Base-by-base conservation (phyloP, 35 echinoderm and acorn worm species). In the Nesometra sesokonis region DNA sequence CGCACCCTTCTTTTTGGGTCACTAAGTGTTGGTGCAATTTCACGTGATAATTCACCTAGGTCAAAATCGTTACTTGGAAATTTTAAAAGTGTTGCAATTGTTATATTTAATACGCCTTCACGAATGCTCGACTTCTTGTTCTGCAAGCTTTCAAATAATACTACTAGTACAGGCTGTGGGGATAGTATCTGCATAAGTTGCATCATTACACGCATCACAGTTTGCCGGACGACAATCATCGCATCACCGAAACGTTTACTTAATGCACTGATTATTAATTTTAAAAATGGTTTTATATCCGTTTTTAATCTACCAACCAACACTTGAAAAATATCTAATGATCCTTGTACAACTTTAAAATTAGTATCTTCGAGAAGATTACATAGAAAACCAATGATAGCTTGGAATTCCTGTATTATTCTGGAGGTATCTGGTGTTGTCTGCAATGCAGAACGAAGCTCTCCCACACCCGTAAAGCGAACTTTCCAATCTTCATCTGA, bases 21-120 rank as follows among this genome's bases (percentile, higher is more conserved):
- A 35, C 78, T 88, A 30, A 99, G 85, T 30, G 87, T 92, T 36
- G 87, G 96, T 47, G 96, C 93, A 36, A 99, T 77, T 33, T 43
- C 86, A 33, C 88, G 33, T 80, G 93, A 99, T 29, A 99, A 46
- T 79, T 88, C 47, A 57, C 86, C 82, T 38, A 99, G 86, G 84
- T 99, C 96, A 94, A 99, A 99, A 81, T 99, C 96, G 87, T 99
- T 92, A 37, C 96, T 99, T 30, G 96, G 96, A 88, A 99, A 99
- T n/a, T 93, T 99, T 46, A 99, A 77, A 32, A 99, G 88, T 34
- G 93, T 84, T 30, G 93, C 93, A 30, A 99, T 99, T 17, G 94
- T 89, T 4, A 99, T 92, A 78, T 94, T 94, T 30, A 99, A 83
- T 32, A 93, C 96, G 85, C 94, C 96, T 46, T 94, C 95, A 19